A percentile compares a stretch with the other conserved stretches of the same genome.
phyloP scores from a whole-genome alignment of 2,888 invertebrate species.

The Leuctra nigra region DNA sequence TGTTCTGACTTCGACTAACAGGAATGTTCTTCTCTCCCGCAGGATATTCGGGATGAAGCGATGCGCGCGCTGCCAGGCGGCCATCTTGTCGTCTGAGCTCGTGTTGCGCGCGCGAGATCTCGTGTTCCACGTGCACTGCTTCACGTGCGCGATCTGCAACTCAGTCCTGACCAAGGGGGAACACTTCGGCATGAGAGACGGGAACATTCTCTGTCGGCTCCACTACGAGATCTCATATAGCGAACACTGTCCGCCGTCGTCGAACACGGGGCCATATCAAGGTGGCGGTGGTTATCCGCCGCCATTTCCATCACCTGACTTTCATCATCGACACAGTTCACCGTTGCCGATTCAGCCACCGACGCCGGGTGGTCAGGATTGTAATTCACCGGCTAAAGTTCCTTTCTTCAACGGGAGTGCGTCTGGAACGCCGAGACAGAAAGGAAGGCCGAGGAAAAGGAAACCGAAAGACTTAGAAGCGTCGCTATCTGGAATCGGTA shows the following conservation, averaged over 20 bases:
- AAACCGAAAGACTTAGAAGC: slow-evolving; percentile 86
- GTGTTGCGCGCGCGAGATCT: slow-evolving; percentile 91
- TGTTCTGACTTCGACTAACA: neutral
- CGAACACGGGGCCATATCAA: slow-evolving; percentile 13
- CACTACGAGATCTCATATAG: slow-evolving; percentile 49
- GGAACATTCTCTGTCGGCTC: slow-evolving; percentile 78
- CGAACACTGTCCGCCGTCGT: neutral
- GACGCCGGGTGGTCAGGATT: slow-evolving; percentile 39
- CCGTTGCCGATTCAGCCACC: slow-evolving; percentile 52
- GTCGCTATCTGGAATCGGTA: slow-evolving; percentile 79
- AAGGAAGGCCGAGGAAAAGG: slow-evolving; percentile 87
- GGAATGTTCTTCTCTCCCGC: slow-evolving; percentile 41
- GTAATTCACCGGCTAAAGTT: slow-evolving; percentile 44
- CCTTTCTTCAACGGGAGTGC: slow-evolving; percentile 52
- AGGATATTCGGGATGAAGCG: slow-evolving; percentile 87
- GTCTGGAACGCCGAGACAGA: slow-evolving; percentile 64
- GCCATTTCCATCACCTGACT: slow-evolving; percentile 48
- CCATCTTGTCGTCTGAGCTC: slow-evolving; percentile 83
- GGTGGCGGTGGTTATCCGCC: slow-evolving; percentile 32
- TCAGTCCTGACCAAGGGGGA: slow-evolving; percentile 86
- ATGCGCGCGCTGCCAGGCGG: slow-evolving; percentile 83
- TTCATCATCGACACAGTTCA: slow-evolving; percentile 39
- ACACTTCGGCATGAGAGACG: slow-evolving; percentile 87
- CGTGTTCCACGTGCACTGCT: slow-evolving; percentile 93
- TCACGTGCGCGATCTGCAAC: slow-evolving; percentile 85